These are phyloP conservation scores for Diplodus puntazzo DNA, from an alignment of 2,797 vertebrate species.

Conservation along the genomic window DNA sequence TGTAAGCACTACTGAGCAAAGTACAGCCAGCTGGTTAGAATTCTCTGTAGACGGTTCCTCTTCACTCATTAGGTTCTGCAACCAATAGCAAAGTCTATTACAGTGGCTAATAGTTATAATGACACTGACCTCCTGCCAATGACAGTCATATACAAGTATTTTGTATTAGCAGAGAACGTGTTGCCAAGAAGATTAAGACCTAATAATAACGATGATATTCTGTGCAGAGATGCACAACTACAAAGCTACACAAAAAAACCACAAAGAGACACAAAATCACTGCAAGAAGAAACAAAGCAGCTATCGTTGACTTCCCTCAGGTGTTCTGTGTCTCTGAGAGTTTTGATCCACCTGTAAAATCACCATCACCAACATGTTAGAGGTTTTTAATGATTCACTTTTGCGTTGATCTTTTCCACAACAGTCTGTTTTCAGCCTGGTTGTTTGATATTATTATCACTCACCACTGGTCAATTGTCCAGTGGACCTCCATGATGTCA, in stretches of 20 bases:
- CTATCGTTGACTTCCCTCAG: background rate
- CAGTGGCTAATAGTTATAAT: background rate
- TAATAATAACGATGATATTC: background rate
- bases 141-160: slow-evolving; percentile 4
- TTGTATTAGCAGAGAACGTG: background rate
- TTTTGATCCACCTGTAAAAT: too few species aligned
- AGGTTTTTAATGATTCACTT: background rate
- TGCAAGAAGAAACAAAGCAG: background rate
- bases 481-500: slow-evolving; percentile 18
- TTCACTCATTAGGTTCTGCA: background rate
- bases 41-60: background rate
- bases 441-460: background rate
- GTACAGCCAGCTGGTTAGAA: too few species aligned
- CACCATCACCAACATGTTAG: background rate
- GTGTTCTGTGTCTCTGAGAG: too few species aligned
- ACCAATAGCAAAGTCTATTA: background rate
- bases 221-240: background rate
- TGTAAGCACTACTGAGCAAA: background rate
- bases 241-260: background rate
- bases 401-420: background rate
- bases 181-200: background rate
- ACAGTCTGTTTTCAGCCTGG: background rate
- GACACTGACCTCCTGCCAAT: background rate
- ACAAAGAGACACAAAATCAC: background rate
- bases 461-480: slow-evolving; percentile 6